Evolutionary conservation across 2,888 invertebrate genomes (phyloP).

Genomic region (Xestia sexstrigata): DNA sequence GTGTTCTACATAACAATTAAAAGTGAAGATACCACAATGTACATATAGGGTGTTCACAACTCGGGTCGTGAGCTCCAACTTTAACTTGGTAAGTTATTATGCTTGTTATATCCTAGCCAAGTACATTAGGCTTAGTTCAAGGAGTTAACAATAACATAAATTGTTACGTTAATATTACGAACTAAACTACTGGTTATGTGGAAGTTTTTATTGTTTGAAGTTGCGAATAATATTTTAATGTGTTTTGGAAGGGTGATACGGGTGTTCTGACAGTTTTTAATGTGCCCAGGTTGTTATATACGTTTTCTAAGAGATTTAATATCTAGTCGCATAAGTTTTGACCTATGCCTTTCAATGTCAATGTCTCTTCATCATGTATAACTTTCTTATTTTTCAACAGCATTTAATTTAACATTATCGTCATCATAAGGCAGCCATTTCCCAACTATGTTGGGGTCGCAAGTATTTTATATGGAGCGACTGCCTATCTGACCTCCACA

Average conservation of each 20-base stretch:
- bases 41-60: constrained; percentile 50
- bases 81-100: constrained; percentile 62
- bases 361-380: not conserved
- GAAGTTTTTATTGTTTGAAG: constrained; percentile 43
- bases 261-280: not conserved
- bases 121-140: constrained; percentile 64
- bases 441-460: not conserved
- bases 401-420: not conserved
- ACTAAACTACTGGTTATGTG: constrained; percentile 39
- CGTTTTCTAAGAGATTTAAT: not conserved
- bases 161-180: constrained; percentile 53
- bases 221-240: constrained; percentile 20
- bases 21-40: constrained; percentile 48
- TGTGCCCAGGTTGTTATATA: not conserved
- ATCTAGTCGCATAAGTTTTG: too few relatives aligned
- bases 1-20: constrained; percentile 63
- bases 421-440: not conserved
- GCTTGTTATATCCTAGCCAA: constrained; percentile 56
- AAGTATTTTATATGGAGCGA: too few relatives aligned
- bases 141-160: constrained; percentile 65
- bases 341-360: not conserved
- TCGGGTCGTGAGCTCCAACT: constrained; percentile 57
- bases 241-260: not conserved
- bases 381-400: not conserved
- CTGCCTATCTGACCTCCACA: too few relatives aligned